A percentile compares a stretch with the other conserved stretches of the same genome.
Evolutionary conservation across 1,140 invertebrate genomes (phyloP).

Genomic region (Dendroctonus ponderosae): DNA sequence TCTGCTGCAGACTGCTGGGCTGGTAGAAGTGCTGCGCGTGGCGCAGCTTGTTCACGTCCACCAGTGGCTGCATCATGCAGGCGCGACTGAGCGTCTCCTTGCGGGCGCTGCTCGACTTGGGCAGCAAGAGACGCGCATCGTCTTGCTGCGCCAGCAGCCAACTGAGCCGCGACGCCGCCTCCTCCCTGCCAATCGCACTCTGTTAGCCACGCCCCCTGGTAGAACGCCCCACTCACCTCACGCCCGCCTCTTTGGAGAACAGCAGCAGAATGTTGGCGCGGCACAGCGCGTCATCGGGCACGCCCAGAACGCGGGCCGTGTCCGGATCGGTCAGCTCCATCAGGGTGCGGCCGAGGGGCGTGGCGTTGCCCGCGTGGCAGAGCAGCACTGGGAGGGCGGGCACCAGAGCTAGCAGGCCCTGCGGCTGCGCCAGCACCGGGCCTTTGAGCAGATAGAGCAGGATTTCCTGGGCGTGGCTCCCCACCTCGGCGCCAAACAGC

Average conservation of each 20-base stretch:
- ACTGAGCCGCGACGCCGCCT: conserved; percentile 55
- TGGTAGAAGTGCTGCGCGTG: conserved; percentile 48
- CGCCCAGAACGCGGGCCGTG: conserved; percentile 33
- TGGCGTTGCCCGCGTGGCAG: conserved; percentile 50
- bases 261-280: conserved; percentile 56
- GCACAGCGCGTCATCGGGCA: conserved; percentile 40
- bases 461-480: conserved; percentile 58
- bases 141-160: conserved; percentile 54
- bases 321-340: conserved; percentile 64
- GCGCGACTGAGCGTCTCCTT: conserved; percentile 51
- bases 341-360: conserved; percentile 57
- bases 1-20: conserved; percentile 51
- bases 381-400: conserved; percentile 58
- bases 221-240: conserved; percentile 24
- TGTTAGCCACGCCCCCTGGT: background rate
- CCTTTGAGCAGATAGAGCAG: conserved; percentile 62
- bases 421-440: conserved; percentile 58
- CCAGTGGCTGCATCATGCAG: conserved; percentile 46
- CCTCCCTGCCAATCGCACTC: conserved; percentile 48
- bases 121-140: conserved; percentile 50
- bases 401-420: conserved; percentile 56
- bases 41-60: conserved; percentile 44
- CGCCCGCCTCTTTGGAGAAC: conserved; percentile 48
- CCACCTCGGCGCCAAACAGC: conserved; percentile 61
- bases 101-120: conserved; percentile 53